Evolutionary conservation across 2,113 vertebrate species (phyloP), one percentile per base, ranked within the genome.

Genomic region (Cyanoramphus novaezelandiae): DNA sequence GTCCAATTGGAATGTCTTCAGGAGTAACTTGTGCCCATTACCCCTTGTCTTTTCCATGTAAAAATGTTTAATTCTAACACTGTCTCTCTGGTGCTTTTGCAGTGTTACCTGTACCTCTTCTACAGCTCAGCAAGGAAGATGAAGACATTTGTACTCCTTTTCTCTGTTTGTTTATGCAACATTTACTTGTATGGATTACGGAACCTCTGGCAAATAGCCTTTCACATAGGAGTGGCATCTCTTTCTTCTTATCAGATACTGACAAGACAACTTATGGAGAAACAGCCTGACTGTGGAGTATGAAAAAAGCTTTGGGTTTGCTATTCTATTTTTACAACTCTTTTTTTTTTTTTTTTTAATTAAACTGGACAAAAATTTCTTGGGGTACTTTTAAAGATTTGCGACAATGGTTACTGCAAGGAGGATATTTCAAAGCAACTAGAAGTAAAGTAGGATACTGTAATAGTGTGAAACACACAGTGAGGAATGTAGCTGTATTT

Each of bases 51-150:
- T 59, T 35, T 59, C n/a, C 13, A 16, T 35, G 14, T 59, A 21
- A 35, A 59, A 35, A 35, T 59, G 57, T 15, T 69, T 41, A 29
- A 28, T 21, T 13, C 72, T 92, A 17, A 94, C 9, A 0, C 44
- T 35, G 8, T 72, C 14, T 78, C 55, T 88, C 24, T 78, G 69
- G 4, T 97, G 63, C 81, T 90, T 6, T 97, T 95, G 7, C 96
- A 99, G 99, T 99, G 99, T 96, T 98, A 99, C 82, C 92, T 99
- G 92, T 99, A 99, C 97, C 98, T 99, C 94, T 99, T 99, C 98
- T 98, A 99, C 94, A 98, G 98, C 23, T 98, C 98, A 1, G 90
- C 95, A 33, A 98, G 99, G 98, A 99, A 97, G 46, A 27, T 88
- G 69, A 99, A 99, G 97, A 97, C 98, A 4, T 97, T 98, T 72